These are phyloP conservation scores for Lutjanus erythropterus DNA, from an alignment of 2,113 vertebrate genomes.

Conservation along the genomic window DNA sequence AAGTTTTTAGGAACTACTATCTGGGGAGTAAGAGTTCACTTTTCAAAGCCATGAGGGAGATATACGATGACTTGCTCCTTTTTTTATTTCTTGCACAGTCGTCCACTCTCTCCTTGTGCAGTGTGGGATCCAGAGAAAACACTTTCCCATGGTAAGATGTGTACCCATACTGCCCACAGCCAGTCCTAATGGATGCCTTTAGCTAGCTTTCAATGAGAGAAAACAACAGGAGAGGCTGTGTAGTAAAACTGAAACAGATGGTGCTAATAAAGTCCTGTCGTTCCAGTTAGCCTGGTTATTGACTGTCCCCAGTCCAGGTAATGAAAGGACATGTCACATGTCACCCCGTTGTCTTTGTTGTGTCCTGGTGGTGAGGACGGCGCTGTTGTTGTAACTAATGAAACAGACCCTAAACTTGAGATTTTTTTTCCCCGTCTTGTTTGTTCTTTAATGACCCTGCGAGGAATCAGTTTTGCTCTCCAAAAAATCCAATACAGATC, in stretches of 20 bases:
- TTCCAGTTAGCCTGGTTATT: constrained; percentile 63
- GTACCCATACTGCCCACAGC: constrained; percentile 60
- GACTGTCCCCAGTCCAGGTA: constrained; percentile 67
- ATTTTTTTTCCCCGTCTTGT: constrained; percentile 17
- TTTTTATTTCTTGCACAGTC: constrained; percentile 48
- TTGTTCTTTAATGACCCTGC: constrained; percentile 49
- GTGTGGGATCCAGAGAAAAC: constrained; percentile 66
- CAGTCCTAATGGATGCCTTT: constrained; percentile 71
- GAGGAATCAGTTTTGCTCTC: constrained; percentile 55
- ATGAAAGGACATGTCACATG: constrained; percentile 72
- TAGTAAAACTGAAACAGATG: constrained; percentile 84
- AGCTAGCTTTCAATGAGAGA: constrained; percentile 72
- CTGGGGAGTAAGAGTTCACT: constrained; percentile 58
- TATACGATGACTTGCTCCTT: constrained; percentile 56
- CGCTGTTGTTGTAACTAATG: constrained; percentile 61
- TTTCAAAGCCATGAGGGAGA: constrained; percentile 67
- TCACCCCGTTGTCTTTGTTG: constrained; percentile 63
- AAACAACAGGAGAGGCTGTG: constrained; percentile 74
- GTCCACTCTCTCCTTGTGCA: constrained; percentile 57
- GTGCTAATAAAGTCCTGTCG: constrained; percentile 76
- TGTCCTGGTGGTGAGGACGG: constrained; percentile 37
- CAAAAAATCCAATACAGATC: constrained; percentile 47
- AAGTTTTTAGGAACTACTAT: constrained; percentile 67
- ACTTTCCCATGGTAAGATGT: constrained; percentile 74
- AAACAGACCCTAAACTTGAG: constrained; percentile 62